Conservation (phyloP, 2,797 vertebrate genomes). For the Diglossa cyanea region DNA sequence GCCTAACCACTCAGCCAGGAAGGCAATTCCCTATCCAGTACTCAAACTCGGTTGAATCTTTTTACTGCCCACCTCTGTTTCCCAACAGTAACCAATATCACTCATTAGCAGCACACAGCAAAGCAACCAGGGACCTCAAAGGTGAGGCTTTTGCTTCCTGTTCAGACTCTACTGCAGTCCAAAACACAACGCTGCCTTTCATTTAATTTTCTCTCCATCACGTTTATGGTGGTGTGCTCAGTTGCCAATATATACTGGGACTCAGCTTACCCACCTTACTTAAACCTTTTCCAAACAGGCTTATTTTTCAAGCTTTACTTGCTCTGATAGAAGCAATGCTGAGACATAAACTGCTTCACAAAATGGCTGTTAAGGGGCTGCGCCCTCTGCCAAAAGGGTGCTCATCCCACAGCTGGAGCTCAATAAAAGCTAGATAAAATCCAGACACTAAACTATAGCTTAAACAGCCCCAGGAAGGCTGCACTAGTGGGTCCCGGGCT, state of each 20-base stretch:
- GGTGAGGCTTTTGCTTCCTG: neutral
- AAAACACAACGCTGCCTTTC: neutral
- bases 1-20: neutral
- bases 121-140: neutral
- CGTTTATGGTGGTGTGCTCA: neutral
- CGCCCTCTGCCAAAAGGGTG: neutral
- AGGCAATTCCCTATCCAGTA: neutral
- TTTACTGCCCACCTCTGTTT: neutral
- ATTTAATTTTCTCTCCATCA: neutral
- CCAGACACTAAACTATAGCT: too few species aligned
- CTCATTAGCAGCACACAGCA: neutral
- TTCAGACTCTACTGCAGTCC: neutral
- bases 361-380: neutral
- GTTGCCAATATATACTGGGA: neutral
- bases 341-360: neutral
- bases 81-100: rapidly evolving
- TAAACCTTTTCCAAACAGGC: neutral
- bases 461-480: neutral
- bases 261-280: neutral
- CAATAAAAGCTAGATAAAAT: neutral
- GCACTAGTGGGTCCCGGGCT: rapidly evolving
- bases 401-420: too few species aligned
- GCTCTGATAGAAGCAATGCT: neutral
- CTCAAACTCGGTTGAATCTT: neutral
- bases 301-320: neutral